Evolutionary conservation across 2,113 vertebrate genomes (phyloP).

Genomic region (Athene noctua): DNA sequence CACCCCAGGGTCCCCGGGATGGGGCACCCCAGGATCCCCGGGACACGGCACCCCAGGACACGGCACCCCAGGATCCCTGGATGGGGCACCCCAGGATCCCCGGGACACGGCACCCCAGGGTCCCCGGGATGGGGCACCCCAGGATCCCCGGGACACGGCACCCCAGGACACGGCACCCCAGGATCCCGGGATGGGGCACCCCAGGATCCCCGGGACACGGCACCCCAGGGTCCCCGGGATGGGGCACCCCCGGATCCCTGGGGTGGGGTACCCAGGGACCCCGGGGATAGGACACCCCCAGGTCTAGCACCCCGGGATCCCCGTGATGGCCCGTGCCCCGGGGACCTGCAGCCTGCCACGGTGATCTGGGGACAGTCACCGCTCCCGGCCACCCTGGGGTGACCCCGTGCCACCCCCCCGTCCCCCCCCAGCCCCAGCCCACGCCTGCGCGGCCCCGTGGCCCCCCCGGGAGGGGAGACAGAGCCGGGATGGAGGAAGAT

Average conservation of each 20-base stretch:
- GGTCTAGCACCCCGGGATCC: not conserved
- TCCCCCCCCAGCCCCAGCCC: not conserved
- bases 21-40: too few species aligned
- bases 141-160: not conserved
- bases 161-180: not conserved
- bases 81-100: too few species aligned
- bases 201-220: accelerated
- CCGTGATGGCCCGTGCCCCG: accelerated
- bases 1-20: not conserved
- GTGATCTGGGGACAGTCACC: not conserved
- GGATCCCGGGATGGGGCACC: too few species aligned
- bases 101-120: not conserved
- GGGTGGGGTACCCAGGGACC: not conserved
- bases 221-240: not conserved
- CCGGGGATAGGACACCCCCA: not conserved
- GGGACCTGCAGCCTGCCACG: not conserved
- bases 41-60: too few species aligned
- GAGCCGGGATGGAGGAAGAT: not conserved
- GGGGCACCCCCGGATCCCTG: not conserved
- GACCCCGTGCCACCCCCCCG: not conserved
- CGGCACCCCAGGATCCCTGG: not conserved
- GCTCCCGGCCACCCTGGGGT: not conserved
- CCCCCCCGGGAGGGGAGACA: not conserved
- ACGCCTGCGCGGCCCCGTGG: too few species aligned
- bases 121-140: not conserved